These are phyloP conservation scores for Trissolcus basalis DNA, from an alignment of 1,140 invertebrate species.

Conservation along the genomic window DNA sequence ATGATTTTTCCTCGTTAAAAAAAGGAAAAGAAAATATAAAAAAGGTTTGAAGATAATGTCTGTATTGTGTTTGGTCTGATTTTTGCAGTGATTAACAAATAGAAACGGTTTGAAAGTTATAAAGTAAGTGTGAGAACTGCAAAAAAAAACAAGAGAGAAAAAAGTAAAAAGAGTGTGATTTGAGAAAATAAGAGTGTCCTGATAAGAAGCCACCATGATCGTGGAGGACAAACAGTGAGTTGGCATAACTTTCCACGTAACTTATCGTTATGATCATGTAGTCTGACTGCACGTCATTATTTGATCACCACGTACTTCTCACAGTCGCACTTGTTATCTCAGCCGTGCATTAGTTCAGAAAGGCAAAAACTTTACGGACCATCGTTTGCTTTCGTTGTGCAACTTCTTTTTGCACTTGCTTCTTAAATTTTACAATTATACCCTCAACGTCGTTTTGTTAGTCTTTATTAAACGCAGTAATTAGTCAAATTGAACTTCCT, in stretches of 20 bases:
- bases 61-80: not conserved
- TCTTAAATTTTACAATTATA: too few relatives aligned
- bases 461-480: too few relatives aligned
- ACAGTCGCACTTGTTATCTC: slow-evolving; percentile 19
- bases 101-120: too few relatives aligned
- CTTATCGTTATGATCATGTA: slow-evolving; percentile 27
- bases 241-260: slow-evolving; percentile 56
- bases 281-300: slow-evolving; percentile 43
- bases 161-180: slow-evolving; percentile 8
- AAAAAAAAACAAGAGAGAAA: slow-evolving; percentile 24
- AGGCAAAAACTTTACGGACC: too few relatives aligned
- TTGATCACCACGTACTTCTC: slow-evolving; percentile 24
- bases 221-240: slow-evolving; percentile 76
- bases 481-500: too few relatives aligned
- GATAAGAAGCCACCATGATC: slow-evolving; percentile 71
- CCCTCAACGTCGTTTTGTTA: too few relatives aligned
- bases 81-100: not conserved
- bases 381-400: not conserved
- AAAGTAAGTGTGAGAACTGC: slow-evolving; percentile 33
- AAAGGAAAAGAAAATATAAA: too few relatives aligned
- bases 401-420: not conserved
- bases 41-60: not conserved
- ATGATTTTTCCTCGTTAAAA: not conserved
- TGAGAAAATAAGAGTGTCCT: slow-evolving; percentile 55
- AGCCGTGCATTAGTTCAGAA: too few relatives aligned